phyloP scores from a whole-genome alignment of 1,140 invertebrate species.

The Polyergus mexicanus region DNA sequence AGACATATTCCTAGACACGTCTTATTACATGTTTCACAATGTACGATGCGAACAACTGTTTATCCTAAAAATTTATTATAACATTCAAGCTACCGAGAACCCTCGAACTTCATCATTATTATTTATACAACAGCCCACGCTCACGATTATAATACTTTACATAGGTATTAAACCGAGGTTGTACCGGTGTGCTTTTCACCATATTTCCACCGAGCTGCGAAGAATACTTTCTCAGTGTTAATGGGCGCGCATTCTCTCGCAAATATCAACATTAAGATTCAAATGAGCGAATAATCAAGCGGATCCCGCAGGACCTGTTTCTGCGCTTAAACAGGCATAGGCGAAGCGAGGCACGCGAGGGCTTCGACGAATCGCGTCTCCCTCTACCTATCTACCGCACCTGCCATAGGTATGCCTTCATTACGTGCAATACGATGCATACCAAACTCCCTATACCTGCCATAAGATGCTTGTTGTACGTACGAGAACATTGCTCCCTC shows the following conservation, averaged over 20 bases:
- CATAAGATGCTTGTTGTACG: not conserved
- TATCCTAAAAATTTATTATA: constrained; percentile 31
- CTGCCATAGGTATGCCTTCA: constrained; percentile 28
- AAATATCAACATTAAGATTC: constrained; percentile 62
- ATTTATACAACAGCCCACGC: constrained; percentile 38
- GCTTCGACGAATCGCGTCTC: constrained; percentile 27
- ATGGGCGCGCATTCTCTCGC: constrained; percentile 47
- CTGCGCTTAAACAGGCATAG: constrained; percentile 16
- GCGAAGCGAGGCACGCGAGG: not conserved
- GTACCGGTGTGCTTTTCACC: not conserved
- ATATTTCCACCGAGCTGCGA: constrained; percentile 17
- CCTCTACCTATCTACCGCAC: not conserved
- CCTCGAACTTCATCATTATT: constrained; percentile 26
- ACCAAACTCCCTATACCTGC: not conserved
- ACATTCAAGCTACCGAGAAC: constrained; percentile 19
- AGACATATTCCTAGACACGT: not conserved
- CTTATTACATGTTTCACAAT: not conserved
- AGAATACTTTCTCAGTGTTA: constrained; percentile 52
- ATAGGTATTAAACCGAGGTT: constrained; percentile 33
- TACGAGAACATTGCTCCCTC: not conserved
- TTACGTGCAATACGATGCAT: constrained; percentile 11
- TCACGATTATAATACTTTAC: constrained; percentile 35
- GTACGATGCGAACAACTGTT: not conserved
- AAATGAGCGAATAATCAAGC: constrained; percentile 55
- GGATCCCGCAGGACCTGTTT: constrained; percentile 57